Base-by-base conservation (phyloP, 2,797 vertebrate species). In the Chaenodraco wilsoni region DNA sequence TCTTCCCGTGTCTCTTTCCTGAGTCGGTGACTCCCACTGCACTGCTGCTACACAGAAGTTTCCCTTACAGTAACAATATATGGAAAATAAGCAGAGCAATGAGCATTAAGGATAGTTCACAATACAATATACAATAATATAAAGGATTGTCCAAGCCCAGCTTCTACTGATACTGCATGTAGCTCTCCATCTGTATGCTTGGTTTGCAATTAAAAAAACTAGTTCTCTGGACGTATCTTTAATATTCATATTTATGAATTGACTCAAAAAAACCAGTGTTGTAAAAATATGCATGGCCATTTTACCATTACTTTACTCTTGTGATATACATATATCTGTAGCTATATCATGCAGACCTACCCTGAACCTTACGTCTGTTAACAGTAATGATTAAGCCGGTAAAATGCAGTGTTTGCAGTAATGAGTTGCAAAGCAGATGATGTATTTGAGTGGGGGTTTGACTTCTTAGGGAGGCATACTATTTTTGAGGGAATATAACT, bases 71-170 rank as follows among this genome's bases (percentile, higher is more conserved):
- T 21, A 21, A 27, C 77, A 66, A 73, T 79, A 80, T 75, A 85
- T 70, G 69, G 63, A 81, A 85, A 90, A 78, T 79, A 78, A 40
- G 12, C 50, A 54, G 68, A 37, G 45, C 17, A 76, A 55, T 19
- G 45, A 72, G 65, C 51, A 67, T 81, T 70, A 66, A 79, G 62
- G 59, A 72, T 56, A 21, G 50, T 27, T 70, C 21, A 65, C 11
- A 15, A 48, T 31, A 60, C 56, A n/a, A n/a, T n/a, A n/a, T n/a
- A n/a, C n/a, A n/a, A n/a, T n/a, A n/a, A n/a, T n/a, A n/a, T 21
- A 49, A 72, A 68, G 37, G 23, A 71, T 13, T 72, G 76, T 56
- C 50, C 21, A 14, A 57, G 40, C 14, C 4, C 23, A 72, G 45
- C 15, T 23, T 67, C 37, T 37, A 17, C 33, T 19, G 33, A 27